Percentiles rank a stretch among this genome's conserved stretches.
phyloP scores from a whole-genome alignment of 2,888 invertebrate species.

The Drosophila meridionalis region DNA sequence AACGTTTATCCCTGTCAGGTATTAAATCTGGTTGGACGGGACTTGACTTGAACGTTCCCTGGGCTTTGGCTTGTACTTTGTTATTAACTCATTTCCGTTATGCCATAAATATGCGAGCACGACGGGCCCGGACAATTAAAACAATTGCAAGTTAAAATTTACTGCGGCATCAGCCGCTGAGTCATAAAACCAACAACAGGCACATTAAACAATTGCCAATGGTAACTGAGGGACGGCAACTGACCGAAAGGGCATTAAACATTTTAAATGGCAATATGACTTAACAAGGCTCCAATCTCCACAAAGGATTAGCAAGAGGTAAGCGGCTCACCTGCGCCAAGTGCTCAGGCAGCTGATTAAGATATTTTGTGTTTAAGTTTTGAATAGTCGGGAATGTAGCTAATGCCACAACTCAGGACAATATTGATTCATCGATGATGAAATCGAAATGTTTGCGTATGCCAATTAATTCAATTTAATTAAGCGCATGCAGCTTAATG shows the following conservation, averaged over 20 bases:
- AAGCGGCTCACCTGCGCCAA: constrained; percentile 12
- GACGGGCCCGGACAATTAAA: constrained; percentile 75
- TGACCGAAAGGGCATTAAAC: constrained; percentile 26
- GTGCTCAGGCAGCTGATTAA: neutral
- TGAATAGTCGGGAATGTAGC: neutral
- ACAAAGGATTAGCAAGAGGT: constrained; percentile 30
- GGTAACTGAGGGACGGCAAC: constrained; percentile 9
- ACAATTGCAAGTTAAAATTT: constrained; percentile 79
- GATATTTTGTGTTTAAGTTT: constrained; percentile 27
- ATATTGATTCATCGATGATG: constrained; percentile 23
- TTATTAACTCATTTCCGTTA: constrained; percentile 81
- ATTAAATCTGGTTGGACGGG: constrained; percentile 67
- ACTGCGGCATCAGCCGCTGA: constrained; percentile 74
- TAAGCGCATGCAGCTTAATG: constrained; percentile 58
- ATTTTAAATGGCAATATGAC: constrained; percentile 44
- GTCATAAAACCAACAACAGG: constrained; percentile 74
- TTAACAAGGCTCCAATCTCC: constrained; percentile 42
- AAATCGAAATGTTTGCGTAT: constrained; percentile 33
- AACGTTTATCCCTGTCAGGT: constrained; percentile 80
- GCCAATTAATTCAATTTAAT: constrained; percentile 64
- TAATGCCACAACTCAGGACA: neutral
- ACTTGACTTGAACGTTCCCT: constrained; percentile 35
- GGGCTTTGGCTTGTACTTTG: constrained; percentile 68
- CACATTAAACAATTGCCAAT: constrained; percentile 64
- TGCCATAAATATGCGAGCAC: constrained; percentile 80